phyloP scores from a whole-genome alignment of 1,140 invertebrate species.

The Anadara kagoshimensis region DNA sequence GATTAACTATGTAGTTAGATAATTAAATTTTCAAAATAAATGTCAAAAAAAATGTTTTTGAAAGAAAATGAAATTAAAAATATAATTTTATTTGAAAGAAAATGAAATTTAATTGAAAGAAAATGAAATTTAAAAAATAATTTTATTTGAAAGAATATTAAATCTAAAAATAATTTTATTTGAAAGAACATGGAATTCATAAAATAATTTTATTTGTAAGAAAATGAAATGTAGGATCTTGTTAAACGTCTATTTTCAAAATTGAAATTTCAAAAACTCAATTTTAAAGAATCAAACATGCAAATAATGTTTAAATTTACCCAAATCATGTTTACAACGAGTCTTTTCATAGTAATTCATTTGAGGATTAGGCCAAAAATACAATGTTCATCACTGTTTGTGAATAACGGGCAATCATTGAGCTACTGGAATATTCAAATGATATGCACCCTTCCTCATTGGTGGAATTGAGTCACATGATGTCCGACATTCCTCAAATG shows the following conservation, averaged over 20 bases:
- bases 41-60: neutral
- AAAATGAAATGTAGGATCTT: neutral
- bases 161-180: neutral
- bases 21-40: too few relatives aligned
- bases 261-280: too few relatives aligned
- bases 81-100: neutral
- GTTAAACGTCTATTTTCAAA: neutral
- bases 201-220: neutral
- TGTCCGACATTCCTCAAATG: constrained; percentile 25
- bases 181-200: neutral
- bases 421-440: constrained; percentile 20
- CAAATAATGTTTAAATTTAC: constrained; percentile 2
- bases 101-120: neutral
- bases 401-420: constrained; percentile 21
- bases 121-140: too few relatives aligned
- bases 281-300: neutral
- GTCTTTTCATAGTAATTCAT: constrained; percentile 34
- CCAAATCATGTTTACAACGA: constrained; percentile 27
- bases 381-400: constrained; percentile 29
- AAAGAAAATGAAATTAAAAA: neutral
- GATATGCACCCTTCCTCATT: constrained; percentile 15
- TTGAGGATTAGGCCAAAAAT: constrained; percentile 30
- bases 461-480: constrained; percentile 23
- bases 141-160: neutral
- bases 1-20: too few relatives aligned